Evolutionary conservation across 2,888 invertebrate species (phyloP), one percentile per base, ranked within the genome.

Genomic region (Dryobota labecula): DNA sequence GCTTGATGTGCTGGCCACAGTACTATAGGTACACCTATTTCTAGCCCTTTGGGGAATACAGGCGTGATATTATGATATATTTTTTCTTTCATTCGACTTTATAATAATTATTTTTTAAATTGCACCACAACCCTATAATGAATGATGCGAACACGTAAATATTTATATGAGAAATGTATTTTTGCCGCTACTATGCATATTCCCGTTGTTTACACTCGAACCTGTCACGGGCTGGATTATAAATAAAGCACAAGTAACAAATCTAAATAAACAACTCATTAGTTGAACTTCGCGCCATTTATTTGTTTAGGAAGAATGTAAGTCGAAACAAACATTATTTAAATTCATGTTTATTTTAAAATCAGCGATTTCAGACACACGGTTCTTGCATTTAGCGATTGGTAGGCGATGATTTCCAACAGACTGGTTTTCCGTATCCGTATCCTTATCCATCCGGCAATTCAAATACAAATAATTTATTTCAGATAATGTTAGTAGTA

Each of bases 151-250:
- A 62, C 56, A 63, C 66, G 71, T 86, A 87, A 89, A 88, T 87
- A 87, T 88, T 87, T 86, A 80, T 83, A 83, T 82, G 76, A 77
- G 70, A 77, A 80, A 74, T 73, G 70, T 87, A 83, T 88, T 84
- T 86, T 76, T 82, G 84, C 75, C 83, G 60, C 78, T 69, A 67
- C 70, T 80, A 72, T 82, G 82, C 80, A 82, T 80, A 79, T 65
- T 60, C 43, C 57, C 62, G 69, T 80, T 84, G 80, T 87, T 87
- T 82, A 73, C 76, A 67, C 58, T 70, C 62, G 43, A 57, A 63
- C 63, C 63, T 84, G 76, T 81, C 86, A 63, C 11, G 2, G 57
- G 2, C 20, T 53, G 51, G 45, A 62, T 70, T 82, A 74, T 82
- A 79, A 79, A 83, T 79, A 79, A 70, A n/a, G 41, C 49, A 53